A percentile compares a stretch with the other conserved stretches of the same genome.
phyloP scores from a whole-genome alignment of 2,797 vertebrate genomes.

The Lagocephalus sceleratus region DNA sequence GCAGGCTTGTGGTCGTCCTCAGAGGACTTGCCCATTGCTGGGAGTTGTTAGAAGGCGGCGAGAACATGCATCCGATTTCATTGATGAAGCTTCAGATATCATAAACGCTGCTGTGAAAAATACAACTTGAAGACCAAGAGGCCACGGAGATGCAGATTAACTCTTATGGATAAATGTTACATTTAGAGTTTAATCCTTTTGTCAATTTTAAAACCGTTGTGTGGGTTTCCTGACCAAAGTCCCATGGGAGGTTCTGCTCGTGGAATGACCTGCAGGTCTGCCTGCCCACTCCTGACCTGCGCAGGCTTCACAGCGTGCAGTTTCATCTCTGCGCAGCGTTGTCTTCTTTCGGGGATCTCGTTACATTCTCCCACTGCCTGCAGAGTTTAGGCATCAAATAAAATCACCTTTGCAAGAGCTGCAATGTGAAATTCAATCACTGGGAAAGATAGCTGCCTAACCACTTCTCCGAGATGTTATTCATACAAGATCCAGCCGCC shows the following conservation, averaged over 20 bases:
- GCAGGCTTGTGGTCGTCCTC: conserved; percentile 22
- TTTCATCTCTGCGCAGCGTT: conserved; percentile 24
- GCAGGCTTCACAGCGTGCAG: conserved; percentile 13
- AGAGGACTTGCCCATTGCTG: conserved; percentile 10
- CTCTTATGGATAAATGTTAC: conserved; percentile 37
- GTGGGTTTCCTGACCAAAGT: conserved; percentile 58
- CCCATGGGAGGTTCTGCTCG: conserved; percentile 44
- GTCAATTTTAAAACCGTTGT: conserved; percentile 69
- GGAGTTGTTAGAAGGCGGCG: conserved; percentile 19
- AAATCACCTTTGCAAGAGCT: conserved; percentile 34
- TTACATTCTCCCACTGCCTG: conserved; percentile 10
- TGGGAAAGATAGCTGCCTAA: conserved; percentile 53
- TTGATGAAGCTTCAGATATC: conserved; percentile 16
- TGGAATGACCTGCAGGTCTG: conserved; percentile 38
- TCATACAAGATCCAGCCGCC: conserved; percentile 51
- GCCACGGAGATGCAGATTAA: conserved; percentile 29
- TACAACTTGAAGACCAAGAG: conserved; percentile 35
- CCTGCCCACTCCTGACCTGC: conserved; percentile 5
- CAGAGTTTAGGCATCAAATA: conserved; percentile 41
- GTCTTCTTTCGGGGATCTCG: conserved; percentile 29
- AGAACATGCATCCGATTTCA: conserved; percentile 18
- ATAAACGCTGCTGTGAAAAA: conserved; percentile 45
- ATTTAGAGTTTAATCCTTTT: conserved; percentile 1
- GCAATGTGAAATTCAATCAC: conserved; percentile 47
- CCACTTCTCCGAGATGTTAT: conserved; percentile 56